Percentiles rank a stretch among this genome's conserved stretches.
phyloP scores from a whole-genome alignment of 37 sponge, comb jelly and placozoan species.

The Lycopodina hypogea region DNA sequence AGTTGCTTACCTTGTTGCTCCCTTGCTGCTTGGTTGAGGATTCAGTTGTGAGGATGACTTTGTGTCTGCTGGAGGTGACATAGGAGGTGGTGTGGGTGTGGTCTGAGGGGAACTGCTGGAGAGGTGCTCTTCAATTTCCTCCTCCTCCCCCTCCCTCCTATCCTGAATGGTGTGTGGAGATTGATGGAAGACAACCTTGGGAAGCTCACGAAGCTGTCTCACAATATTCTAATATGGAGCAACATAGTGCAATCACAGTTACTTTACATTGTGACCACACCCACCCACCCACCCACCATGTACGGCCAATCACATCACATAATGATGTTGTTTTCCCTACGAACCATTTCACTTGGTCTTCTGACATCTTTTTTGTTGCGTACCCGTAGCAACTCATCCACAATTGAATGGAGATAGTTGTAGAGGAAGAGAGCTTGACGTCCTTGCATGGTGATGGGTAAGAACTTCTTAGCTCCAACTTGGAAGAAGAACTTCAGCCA shows the following conservation, averaged over 20 bases:
- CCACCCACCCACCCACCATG: no score
- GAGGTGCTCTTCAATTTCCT: background rate
- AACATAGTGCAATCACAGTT: background rate
- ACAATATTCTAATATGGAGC: conserved; percentile 1
- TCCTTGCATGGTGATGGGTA: conserved; percentile 17
- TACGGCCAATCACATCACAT: no score
- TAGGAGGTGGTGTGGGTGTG: conserved; percentile 1
- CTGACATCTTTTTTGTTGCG: conserved; percentile 7
- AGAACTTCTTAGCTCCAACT: background rate
- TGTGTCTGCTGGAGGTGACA: background rate
- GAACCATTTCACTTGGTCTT: background rate
- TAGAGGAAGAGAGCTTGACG: conserved; percentile 10
- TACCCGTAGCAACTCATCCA: conserved; percentile 28
- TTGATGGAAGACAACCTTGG: conserved; percentile 1
- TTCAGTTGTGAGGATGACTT: background rate
- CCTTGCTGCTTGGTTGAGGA: background rate
- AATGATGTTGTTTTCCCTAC: background rate
- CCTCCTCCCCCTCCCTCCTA: background rate
- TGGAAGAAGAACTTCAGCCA: conserved; percentile 40
- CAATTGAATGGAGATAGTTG: conserved; percentile 38
- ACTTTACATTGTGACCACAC: no score
- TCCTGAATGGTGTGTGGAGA: background rate
- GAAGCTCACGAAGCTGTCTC: conserved; percentile 4
- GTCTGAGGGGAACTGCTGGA: background rate
- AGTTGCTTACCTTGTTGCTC: no score